Percentiles rank a stretch among this genome's conserved stretches.
phyloP scores from a whole-genome alignment of 1,140 invertebrate genomes.

The Orussus abietinus region DNA sequence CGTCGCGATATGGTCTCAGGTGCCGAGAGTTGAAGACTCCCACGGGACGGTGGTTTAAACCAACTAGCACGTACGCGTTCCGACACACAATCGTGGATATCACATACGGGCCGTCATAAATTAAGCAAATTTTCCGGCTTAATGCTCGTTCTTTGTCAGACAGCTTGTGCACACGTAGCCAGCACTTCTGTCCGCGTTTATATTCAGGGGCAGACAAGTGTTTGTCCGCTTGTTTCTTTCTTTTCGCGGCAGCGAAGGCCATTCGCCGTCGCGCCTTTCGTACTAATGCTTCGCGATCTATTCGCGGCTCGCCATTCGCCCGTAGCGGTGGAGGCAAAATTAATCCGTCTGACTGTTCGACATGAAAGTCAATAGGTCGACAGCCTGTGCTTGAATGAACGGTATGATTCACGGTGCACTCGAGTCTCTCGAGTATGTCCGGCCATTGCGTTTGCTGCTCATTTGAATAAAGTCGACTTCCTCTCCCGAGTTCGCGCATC shows the following conservation, averaged over 20 bases:
- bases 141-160: conserved; percentile 3
- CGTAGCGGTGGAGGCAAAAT: background rate
- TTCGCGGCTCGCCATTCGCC: background rate
- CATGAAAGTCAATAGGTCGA: background rate
- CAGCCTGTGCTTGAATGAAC: background rate
- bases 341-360: background rate
- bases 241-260: background rate
- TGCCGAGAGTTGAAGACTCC: conserved; percentile 2
- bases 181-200: background rate
- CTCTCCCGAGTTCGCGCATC: conserved; percentile 8
- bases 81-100: background rate
- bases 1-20: background rate
- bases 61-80: background rate
- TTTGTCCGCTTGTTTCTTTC: background rate
- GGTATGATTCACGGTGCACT: conserved; percentile 6
- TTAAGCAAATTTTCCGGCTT: background rate
- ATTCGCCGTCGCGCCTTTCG: background rate
- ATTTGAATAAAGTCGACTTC: background rate
- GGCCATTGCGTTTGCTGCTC: conserved; percentile 3
- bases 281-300: background rate
- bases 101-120: conserved; percentile 6
- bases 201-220: background rate
- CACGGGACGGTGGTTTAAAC: too few relatives aligned
- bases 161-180: conserved; percentile 3
- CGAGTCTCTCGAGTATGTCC: background rate